These are phyloP conservation scores for Eilema sororculum DNA, from an alignment of 2,888 invertebrate genomes.

Conservation along the genomic window DNA sequence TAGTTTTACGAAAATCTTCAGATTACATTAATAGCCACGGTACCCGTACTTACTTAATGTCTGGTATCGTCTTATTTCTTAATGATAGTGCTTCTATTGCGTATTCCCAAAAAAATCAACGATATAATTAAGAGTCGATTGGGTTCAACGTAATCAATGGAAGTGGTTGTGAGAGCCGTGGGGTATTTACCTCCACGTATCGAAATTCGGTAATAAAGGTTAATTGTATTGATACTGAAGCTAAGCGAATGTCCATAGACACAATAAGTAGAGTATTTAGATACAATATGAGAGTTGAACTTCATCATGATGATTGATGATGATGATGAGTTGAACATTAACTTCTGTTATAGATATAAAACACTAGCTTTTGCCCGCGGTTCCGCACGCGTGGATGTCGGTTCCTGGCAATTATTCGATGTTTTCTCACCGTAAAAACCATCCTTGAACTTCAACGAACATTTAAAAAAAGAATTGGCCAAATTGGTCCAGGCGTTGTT, in stretches of 20 bases:
- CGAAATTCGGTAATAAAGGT: neutral
- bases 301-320: too few species aligned
- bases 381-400: too few species aligned
- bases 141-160: neutral
- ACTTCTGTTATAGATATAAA: neutral
- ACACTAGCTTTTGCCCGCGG: too few species aligned
- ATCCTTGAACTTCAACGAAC: too few species aligned
- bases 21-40: neutral
- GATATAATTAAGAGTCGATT: neutral
- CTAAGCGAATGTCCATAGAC: neutral
- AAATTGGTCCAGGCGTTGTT: too few species aligned
- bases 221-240: slow-evolving; percentile 6
- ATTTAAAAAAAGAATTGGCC: too few species aligned
- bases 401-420: too few species aligned
- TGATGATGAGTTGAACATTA: too few species aligned
- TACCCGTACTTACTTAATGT: neutral
- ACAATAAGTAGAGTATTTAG: neutral
- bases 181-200: slow-evolving; percentile 1
- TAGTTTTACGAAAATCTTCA: neutral
- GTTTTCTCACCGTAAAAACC: too few species aligned
- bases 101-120: slow-evolving; percentile 2
- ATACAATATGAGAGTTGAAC: neutral
- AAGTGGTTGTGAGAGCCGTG: neutral
- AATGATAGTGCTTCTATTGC: neutral
- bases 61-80: neutral